Percentiles rank a stretch among this genome's conserved stretches.
Evolutionary conservation across 2,888 invertebrate species (phyloP).

Genomic region (Neoaliturus tenellus): DNA sequence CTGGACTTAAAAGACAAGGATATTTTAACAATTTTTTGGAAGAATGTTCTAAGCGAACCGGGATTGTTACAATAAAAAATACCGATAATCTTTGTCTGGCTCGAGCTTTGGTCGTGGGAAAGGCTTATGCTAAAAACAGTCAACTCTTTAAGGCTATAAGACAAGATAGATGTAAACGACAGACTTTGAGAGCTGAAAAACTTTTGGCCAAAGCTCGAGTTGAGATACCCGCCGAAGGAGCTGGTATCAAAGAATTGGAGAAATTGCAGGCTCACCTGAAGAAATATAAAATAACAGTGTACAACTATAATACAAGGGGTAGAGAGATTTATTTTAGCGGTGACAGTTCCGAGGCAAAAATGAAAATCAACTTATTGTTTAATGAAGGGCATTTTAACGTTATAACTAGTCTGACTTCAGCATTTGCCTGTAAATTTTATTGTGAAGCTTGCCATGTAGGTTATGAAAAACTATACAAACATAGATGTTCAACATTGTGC

Average conservation of each 20-base stretch:
- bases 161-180: background rate
- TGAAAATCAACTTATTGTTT: conserved; percentile 63
- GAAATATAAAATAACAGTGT: conserved; percentile 14
- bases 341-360: background rate
- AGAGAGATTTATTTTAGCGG: conserved; percentile 9
- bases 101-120: conserved; percentile 58
- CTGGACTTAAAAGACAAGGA: conserved; percentile 26
- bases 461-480: conserved; percentile 51
- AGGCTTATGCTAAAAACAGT: conserved; percentile 57
- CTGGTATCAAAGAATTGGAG: conserved; percentile 8
- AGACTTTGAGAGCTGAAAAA: background rate
- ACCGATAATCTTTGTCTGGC: conserved; percentile 57
- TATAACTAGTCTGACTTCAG: conserved; percentile 64
- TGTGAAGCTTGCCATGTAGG: conserved; percentile 65
- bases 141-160: conserved; percentile 20
- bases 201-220: background rate
- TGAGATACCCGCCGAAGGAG: background rate
- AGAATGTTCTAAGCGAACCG: background rate
- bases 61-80: conserved; percentile 61
- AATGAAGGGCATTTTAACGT: conserved; percentile 64
- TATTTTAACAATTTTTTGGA: conserved; percentile 42
- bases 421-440: conserved; percentile 64
- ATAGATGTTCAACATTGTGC: background rate
- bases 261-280: conserved; percentile 37
- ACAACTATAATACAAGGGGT: conserved; percentile 32